Conservation (phyloP, 2,797 vertebrate species). For the Nannoperca obscura region DNA sequence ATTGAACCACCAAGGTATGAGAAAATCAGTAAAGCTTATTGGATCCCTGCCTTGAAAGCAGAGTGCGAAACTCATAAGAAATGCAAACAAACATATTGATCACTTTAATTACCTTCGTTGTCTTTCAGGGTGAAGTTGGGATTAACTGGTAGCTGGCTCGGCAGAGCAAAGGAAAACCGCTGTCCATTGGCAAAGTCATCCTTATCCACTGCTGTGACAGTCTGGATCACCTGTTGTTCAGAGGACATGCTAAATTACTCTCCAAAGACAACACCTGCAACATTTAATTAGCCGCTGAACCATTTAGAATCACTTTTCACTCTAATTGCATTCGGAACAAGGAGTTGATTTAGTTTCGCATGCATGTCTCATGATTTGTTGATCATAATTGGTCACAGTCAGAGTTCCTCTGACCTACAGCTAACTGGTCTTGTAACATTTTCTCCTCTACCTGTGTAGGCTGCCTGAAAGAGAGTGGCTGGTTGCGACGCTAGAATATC, state of each 20-base stretch:
- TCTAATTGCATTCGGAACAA: slow-evolving; percentile 18
- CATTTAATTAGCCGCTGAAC: slow-evolving; percentile 26
- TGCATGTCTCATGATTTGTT: slow-evolving; percentile 38
- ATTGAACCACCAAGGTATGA: slow-evolving; percentile 38
- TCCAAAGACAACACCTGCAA: slow-evolving; percentile 19
- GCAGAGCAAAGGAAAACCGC: slow-evolving; percentile 92
- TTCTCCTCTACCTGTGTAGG: slow-evolving; percentile 15
- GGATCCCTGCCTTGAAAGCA: slow-evolving; percentile 32
- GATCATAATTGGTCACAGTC: slow-evolving; percentile 27
- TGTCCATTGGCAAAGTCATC: slow-evolving; percentile 96
- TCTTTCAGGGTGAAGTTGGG: slow-evolving; percentile 98
- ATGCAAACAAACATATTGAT: slow-evolving; percentile 73
- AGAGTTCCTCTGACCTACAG: slow-evolving; percentile 33
- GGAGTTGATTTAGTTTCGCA: not conserved
- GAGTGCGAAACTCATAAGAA: slow-evolving; percentile 56
- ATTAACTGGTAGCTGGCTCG: slow-evolving; percentile 88
- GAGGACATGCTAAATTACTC: slow-evolving; percentile 25
- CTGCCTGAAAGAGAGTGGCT: not conserved
- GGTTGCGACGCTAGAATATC: not conserved
- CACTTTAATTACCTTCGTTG: slow-evolving; percentile 93
- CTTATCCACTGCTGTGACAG: slow-evolving; percentile 93
- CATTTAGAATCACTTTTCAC: not conserved
- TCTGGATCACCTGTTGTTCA: slow-evolving; percentile 93
- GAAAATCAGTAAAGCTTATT: slow-evolving; percentile 49
- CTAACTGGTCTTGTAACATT: slow-evolving; percentile 8